Base-by-base conservation (phyloP, 2,797 vertebrate species). In the Anguilla megastoma region DNA sequence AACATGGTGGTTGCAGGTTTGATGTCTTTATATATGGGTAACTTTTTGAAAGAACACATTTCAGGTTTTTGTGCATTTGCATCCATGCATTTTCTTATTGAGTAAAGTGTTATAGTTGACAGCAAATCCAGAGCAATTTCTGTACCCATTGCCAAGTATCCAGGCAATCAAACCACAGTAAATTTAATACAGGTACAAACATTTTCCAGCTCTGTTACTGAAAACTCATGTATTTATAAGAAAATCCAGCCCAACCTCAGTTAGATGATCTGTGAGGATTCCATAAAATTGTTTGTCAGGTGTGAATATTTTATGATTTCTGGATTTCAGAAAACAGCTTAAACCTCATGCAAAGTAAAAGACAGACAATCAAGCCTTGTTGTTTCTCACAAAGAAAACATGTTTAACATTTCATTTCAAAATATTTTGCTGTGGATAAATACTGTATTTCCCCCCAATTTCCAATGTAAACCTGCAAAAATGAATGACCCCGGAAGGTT, bases 31-130 rank as follows among this genome's bases (percentile, higher is more conserved):
- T 88, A 79, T 71, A 86, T 74, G 63, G 30, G 18, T 66, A 36
- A 80, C 5, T 63, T 54, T 27, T 50, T 48, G 58, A 71, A 86
- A 71, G 8, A 58, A 86, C 56, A 88, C 58, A 82, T 88, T 88
- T 86, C 87, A 88, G 87, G 83, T 86, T 54, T 30, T 82, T 82
- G 76, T 86, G 63, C 48, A 80, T 86, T 79, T 88, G 85, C 82
- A 36, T 71, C 48, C 69, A 33, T 88, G 48, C 3, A 48, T 74
- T 8, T 84, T 21, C 52, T 58, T 30, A 52, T 58, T 30, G 45
- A 30, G 21, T n/a, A 63, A 86, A 80, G 30, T 7, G 56, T 88
- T 69, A n/a, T 50, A 14, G 12, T 60, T 58, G 50, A 18, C 41
- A 21, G 50, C 30, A 85, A 60, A 36, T 63, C 36, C 84, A 41